Evolutionary conservation across 1,140 invertebrate genomes (phyloP).

Genomic region (Radopholus similis): DNA sequence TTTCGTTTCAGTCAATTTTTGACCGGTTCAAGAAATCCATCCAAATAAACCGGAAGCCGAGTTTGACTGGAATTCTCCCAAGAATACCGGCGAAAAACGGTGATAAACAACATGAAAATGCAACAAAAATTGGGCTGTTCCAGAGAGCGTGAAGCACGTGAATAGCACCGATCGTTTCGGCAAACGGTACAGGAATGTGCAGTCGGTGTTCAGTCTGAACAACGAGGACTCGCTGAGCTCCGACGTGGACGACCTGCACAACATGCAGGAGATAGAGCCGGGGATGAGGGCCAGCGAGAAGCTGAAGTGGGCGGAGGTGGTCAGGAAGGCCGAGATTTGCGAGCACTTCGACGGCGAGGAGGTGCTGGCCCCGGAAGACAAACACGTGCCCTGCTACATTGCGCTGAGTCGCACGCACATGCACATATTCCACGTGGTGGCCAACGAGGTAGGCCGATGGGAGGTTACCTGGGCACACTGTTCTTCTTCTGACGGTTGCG

Average conservation of each 20-base stretch:
- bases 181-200: slow-evolving; percentile 29
- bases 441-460: slow-evolving; percentile 5
- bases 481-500: background rate
- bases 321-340: slow-evolving; percentile 37
- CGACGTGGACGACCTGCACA: slow-evolving; percentile 23
- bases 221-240: slow-evolving; percentile 28
- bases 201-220: slow-evolving; percentile 86
- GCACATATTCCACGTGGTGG: slow-evolving; percentile 39
- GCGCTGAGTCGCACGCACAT: slow-evolving; percentile 39
- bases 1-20: background rate
- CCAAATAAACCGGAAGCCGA: background rate
- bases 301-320: slow-evolving; percentile 45
- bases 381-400: slow-evolving; percentile 37
- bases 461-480: background rate
- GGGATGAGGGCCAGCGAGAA: background rate
- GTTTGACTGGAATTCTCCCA: background rate
- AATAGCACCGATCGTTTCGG: slow-evolving; percentile 33
- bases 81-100: too few species aligned
- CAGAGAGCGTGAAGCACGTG: slow-evolving; percentile 31
- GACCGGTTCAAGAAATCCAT: background rate
- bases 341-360: slow-evolving; percentile 42
- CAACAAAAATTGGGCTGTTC: too few species aligned
- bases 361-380: slow-evolving; percentile 23
- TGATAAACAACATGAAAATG: too few species aligned
- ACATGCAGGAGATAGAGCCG: background rate